Evolutionary conservation across 2,113 vertebrate genomes (phyloP).

Genomic region (Pristiophorus japonicus): DNA sequence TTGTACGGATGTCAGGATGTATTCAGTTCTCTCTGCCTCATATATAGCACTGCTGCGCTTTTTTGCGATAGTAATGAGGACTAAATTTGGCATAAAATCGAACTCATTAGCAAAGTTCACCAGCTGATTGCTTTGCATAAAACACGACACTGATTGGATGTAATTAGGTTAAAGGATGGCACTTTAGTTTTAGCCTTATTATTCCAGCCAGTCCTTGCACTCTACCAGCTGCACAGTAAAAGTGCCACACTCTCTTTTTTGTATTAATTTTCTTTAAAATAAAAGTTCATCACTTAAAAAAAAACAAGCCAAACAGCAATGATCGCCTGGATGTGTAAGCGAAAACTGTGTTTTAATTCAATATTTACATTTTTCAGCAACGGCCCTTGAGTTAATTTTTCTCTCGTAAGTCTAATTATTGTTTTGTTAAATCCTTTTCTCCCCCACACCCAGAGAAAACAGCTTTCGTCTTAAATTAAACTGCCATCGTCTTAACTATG

Average conservation of each 20-base stretch:
- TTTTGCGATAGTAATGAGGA: slow-evolving; percentile 78
- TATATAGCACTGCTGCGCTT: slow-evolving; percentile 60
- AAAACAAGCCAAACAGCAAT: slow-evolving; percentile 1
- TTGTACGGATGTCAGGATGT: slow-evolving; percentile 4
- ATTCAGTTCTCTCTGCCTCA: slow-evolving; percentile 16
- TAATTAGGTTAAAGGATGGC: slow-evolving; percentile 92
- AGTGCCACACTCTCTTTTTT: background rate
- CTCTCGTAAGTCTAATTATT: slow-evolving; percentile 53
- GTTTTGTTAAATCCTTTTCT: slow-evolving; percentile 50
- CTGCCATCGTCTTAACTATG: slow-evolving; percentile 65
- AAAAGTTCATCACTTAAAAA: background rate
- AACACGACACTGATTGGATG: slow-evolving; percentile 79
- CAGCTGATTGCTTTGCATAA: slow-evolving; percentile 91
- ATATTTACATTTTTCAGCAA: slow-evolving; percentile 58
- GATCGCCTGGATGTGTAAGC: slow-evolving; percentile 39
- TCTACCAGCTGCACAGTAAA: background rate
- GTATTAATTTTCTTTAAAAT: background rate
- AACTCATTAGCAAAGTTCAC: slow-evolving; percentile 95
- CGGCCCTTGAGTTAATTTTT: slow-evolving; percentile 49
- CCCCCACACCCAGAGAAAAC: slow-evolving; percentile 60
- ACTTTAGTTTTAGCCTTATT: slow-evolving; percentile 54
- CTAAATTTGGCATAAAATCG: slow-evolving; percentile 99
- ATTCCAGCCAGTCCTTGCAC: slow-evolving; percentile 44
- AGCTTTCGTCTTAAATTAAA: slow-evolving; percentile 63
- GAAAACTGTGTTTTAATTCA: slow-evolving; percentile 66